Evolutionary conservation across 2,797 vertebrate species (phyloP), one percentile per base, ranked within the genome.

Genomic region (Pangasius larnaudii): DNA sequence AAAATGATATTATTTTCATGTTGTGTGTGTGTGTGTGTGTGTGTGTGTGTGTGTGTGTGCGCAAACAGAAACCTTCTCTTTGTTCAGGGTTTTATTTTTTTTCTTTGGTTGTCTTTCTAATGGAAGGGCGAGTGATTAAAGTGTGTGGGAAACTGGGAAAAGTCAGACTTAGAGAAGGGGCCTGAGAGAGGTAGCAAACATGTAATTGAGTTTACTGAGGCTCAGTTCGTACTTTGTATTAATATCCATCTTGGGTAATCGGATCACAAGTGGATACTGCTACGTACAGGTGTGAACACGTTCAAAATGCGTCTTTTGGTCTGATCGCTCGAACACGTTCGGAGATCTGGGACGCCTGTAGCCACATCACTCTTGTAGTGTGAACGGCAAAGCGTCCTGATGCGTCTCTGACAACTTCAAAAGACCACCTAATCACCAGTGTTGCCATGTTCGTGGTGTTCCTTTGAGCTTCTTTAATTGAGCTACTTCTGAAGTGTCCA

Each of bases 171-270:
- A 53, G 42, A 39, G n/a, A 75, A 80, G n/a, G 61, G 5, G 75
- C 51, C 81, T 71, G 85, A 80, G 58, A 56, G 46, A 39, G 79
- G 85, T 49, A 72, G 69, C 42, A 75, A 77, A 85, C 30, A 59
- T 86, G 78, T 79, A 86, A 84, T 80, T 84, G 75, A 89, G 67
- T 61, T 82, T 86, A 69, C 39, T 24, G 39, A 80, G 86, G 78
- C 22, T 74, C 69, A 36, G 16, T 74, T 74, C 10, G 22, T 27
- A 13, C 24, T 27, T n/a, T 11, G 42, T 27, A 24, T 27, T 10
- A 42, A 74, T 74, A 24, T 46, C 19, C 19, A 1, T 24, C 22
- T 0, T 24, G 39, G 9, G 3, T 11, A 46, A 13, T 74, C 19
- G 36, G n/a, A 72, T 11, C 71, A 46, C 71, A 5, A 24, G 4